Percentiles rank a stretch among this genome's conserved stretches.
Evolutionary conservation across 37 sponge, comb jelly and placozoan species (phyloP).

Genomic region (Theonella swinhoei): DNA sequence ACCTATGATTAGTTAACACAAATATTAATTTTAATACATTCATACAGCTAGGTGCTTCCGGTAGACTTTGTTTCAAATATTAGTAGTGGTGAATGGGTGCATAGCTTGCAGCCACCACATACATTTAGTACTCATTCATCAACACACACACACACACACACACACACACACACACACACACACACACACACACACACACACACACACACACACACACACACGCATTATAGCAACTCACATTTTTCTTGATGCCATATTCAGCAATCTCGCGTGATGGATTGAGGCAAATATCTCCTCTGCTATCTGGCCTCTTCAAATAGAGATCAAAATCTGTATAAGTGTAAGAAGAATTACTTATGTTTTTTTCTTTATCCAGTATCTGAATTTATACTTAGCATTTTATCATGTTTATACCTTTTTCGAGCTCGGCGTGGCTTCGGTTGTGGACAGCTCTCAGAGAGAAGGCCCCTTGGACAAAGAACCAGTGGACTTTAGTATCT

Average conservation of each 20-base stretch:
- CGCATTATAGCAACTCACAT: too few species aligned
- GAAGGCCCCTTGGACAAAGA: slow-evolving; percentile 42
- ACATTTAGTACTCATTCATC: too few species aligned
- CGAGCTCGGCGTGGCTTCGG: background rate
- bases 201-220: too few species aligned
- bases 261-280: slow-evolving; percentile 35
- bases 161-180: too few species aligned
- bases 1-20: too few species aligned
- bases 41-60: too few species aligned
- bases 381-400: background rate
- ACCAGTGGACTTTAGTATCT: slow-evolving; percentile 30
- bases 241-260: slow-evolving; percentile 38
- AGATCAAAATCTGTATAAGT: slow-evolving; percentile 47
- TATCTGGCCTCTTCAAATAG: slow-evolving; percentile 29
- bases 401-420: slow-evolving; percentile 9
- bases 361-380: background rate
- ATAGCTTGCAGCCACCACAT: too few species aligned
- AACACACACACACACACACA: too few species aligned
- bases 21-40: too few species aligned
- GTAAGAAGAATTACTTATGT: background rate
- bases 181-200: too few species aligned
- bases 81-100: too few species aligned
- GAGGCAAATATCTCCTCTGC: slow-evolving; percentile 34
- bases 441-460: slow-evolving; percentile 8
- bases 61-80: too few species aligned